Evolutionary conservation across 2,797 vertebrate genomes (phyloP), one percentile per base, ranked within the genome.

Genomic region (Poecilia velifera): DNA sequence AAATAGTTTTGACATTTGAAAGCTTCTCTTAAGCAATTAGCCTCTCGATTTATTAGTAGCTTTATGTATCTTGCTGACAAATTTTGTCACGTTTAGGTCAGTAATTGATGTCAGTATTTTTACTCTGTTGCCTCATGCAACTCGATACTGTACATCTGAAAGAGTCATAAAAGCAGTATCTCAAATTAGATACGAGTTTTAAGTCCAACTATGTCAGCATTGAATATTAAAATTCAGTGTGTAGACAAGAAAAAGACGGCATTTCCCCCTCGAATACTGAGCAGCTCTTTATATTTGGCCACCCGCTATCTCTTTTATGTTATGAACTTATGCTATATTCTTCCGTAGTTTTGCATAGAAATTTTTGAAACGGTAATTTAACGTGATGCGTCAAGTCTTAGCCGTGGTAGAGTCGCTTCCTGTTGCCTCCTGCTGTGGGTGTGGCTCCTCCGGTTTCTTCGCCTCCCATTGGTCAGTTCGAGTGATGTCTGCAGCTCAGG

Each of bases 341-440:
- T 3, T 7, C 2, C 22, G 4, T 0, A 41, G 0, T 36, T 3
- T 12, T 45, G 1, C 36, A 7, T 45, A 39, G 22, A 4, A 55
- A n/a, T 3, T 0, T 45, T 0, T 55, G 34, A 80, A 72, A n/a
- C 1, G 7, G 0, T 13, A 22, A 41, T 70, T 51, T 25, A 76
- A 49, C 43, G 51, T 73, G 74, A 82, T 88, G 79, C 53, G 18
- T 73, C 20, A 12, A 59, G 45, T 36, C 36, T 64, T 66, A 55
- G 31, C 31, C 31, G 59, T 62, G 76, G 71, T 47, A 25, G 8
- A 86, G 1, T 84, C 62, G 72, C 90, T 95, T 95, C 92, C 91
- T 93, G 91, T 87, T 88, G 81, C 89, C 83, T 90, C 87, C 72
- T 41, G 68, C 1, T 59, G 90, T 93, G 92, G 93, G 94, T 88